Conservation (phyloP, 2,888 invertebrate species). For the Athalia cordata region DNA sequence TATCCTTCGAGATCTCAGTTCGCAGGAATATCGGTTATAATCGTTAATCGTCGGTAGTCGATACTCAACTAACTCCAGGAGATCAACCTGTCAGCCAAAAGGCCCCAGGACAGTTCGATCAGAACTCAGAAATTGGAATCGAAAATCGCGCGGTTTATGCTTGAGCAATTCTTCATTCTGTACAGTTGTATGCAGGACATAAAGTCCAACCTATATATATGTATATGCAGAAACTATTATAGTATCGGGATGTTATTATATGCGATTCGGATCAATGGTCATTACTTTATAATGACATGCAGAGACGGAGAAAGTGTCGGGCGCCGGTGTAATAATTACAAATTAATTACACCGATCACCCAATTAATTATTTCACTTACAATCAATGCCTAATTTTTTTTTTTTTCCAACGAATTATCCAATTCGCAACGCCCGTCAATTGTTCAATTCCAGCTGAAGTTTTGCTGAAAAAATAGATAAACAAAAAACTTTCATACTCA, state of each 20-base stretch:
- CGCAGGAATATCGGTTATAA: background rate
- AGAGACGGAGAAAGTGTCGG: constrained; percentile 25
- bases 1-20: constrained; percentile 17
- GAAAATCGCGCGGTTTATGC: too few relatives aligned
- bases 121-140: too few relatives aligned
- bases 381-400: background rate
- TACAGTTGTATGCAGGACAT: too few relatives aligned
- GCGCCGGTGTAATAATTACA: constrained; percentile 6
- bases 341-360: constrained; percentile 16
- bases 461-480: background rate
- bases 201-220: too few relatives aligned
- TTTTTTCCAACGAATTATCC: too few relatives aligned
- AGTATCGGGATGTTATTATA: constrained; percentile 13
- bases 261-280: background rate
- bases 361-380: background rate
- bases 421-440: too few relatives aligned
- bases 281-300: background rate
- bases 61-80: constrained; percentile 4
- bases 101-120: constrained; percentile 7
- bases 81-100: constrained; percentile 37
- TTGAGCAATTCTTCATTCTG: constrained; percentile 8
- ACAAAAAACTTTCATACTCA: constrained; percentile 76
- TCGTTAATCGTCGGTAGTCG: constrained; percentile 36
- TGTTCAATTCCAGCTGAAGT: too few relatives aligned
- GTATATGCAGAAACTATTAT: too few relatives aligned